Evolutionary conservation across 1,140 invertebrate species (phyloP), one percentile per base, ranked within the genome.

Genomic region (Camponotus vicinus): DNA sequence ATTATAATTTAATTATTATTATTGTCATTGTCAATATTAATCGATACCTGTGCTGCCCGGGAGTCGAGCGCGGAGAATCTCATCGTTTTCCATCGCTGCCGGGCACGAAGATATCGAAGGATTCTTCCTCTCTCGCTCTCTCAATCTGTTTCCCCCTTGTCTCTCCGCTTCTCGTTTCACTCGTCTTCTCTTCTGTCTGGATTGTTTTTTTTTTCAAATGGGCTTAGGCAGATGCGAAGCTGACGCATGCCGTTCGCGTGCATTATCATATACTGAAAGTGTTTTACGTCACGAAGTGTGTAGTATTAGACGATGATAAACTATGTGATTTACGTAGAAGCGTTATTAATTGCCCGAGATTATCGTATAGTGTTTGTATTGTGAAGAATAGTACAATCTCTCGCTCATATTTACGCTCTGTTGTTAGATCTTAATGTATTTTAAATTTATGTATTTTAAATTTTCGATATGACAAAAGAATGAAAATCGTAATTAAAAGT

Each of bases 1-100:
- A 87, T 89, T 88, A 91, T 89, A 90, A 90, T 91, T 87, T 92
- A 91, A 91, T 86, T 87, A 88, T 71, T 88, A 91, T 92, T 89
- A 91, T 87, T 90, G 89, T 87, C 70, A 87, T 82, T 86, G 84
- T 85, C 79, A 80, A 86, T 78, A 86, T 89, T 88, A 27, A 89
- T 89, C 87, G 89, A 86, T 90, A 86, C 59, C 85, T 87, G 70
- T 85, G 82, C 70, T 90, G 91, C 83, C 89, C 88, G 91, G 89
- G 92, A 78, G 64, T 92, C 91, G 90, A 91, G 91, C 89, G 91
- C 91, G 91, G 91, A 88, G 90, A 64, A 69, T 84, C 45, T 86
- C 52, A 73, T 15, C 78, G 78, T 70, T 52, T 85, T 89, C 49
- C 78, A 75, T 79, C 69, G 88, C 85, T 82, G 27, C 67, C 59